These are phyloP conservation scores for Propsilocerus akamusi DNA, from an alignment of 1,140 invertebrate genomes.

Conservation along the genomic window DNA sequence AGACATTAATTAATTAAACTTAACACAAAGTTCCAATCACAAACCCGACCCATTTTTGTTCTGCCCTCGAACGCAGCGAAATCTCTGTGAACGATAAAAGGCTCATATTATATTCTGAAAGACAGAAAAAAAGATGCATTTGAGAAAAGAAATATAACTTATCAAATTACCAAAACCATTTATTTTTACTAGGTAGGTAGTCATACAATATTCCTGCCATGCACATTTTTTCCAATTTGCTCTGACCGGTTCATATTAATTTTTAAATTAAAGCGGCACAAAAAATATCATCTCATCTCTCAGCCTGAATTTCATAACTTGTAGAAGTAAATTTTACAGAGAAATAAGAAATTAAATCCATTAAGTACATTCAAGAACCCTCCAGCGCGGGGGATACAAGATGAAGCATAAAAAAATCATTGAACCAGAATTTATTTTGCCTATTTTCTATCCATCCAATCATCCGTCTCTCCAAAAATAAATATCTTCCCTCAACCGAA, in stretches of 20 bases:
- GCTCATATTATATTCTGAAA: too few species aligned
- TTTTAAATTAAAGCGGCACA: background rate
- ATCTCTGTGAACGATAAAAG: too few species aligned
- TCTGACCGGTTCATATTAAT: too few species aligned
- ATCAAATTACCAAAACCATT: background rate
- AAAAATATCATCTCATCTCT: background rate
- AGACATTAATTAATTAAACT: constrained; percentile 3
- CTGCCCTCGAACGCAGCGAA: too few species aligned
- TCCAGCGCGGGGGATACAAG: background rate
- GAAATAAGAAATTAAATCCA: background rate
- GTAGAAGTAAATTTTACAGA: too few species aligned
- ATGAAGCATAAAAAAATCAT: background rate
- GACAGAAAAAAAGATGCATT: background rate
- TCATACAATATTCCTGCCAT: background rate
- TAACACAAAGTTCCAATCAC: background rate
- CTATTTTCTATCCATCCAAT: constrained; percentile 2
- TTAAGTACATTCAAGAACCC: background rate
- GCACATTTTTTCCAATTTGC: background rate
- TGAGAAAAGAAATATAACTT: too few species aligned
- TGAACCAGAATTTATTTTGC: background rate
- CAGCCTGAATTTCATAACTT: background rate
- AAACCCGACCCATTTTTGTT: background rate
- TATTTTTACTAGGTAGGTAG: too few species aligned
- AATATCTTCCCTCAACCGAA: background rate
- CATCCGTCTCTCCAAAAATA: background rate